Percentiles rank a stretch among this genome's conserved stretches.
phyloP scores from a whole-genome alignment of 2,888 invertebrate genomes.

The Acleris cristana region DNA sequence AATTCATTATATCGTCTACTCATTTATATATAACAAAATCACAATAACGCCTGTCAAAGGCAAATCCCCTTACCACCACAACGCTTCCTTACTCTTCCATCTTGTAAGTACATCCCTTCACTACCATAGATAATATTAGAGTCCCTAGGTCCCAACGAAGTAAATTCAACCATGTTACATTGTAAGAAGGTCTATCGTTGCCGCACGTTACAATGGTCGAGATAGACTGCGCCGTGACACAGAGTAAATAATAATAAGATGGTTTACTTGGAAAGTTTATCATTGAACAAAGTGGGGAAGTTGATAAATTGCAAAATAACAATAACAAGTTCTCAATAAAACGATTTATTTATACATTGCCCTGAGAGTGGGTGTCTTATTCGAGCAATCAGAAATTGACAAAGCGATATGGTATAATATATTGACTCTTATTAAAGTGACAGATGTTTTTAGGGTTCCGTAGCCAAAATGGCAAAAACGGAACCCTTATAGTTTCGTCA shows the following conservation, averaged over 20 bases:
- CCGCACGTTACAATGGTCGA: background rate
- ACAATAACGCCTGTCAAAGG: conserved; percentile 5
- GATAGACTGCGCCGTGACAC: background rate
- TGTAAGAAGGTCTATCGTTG: background rate
- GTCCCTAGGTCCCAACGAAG: background rate
- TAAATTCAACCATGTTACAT: background rate
- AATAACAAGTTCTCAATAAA: conserved; percentile 11
- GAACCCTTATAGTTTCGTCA: no score
- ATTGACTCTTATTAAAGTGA: no score
- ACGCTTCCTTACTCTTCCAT: background rate
- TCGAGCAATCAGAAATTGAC: no score
- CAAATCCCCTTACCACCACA: conserved; percentile 1
- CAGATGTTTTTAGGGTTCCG: no score
- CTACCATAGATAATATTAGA: background rate
- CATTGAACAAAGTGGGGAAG: conserved; percentile 10
- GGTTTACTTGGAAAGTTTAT: conserved; percentile 5
- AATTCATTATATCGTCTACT: conserved; percentile 2
- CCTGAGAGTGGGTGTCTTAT: no score
- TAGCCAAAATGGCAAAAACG: no score
- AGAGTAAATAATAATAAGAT: conserved; percentile 10
- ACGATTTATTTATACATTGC: background rate
- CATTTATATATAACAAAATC: conserved; percentile 1
- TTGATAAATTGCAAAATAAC: background rate
- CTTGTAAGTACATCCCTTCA: background rate
- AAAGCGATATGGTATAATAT: no score